These are phyloP conservation scores for Avahi laniger DNA, from an alignment of 2,797 vertebrate species.

Conservation along the genomic window DNA sequence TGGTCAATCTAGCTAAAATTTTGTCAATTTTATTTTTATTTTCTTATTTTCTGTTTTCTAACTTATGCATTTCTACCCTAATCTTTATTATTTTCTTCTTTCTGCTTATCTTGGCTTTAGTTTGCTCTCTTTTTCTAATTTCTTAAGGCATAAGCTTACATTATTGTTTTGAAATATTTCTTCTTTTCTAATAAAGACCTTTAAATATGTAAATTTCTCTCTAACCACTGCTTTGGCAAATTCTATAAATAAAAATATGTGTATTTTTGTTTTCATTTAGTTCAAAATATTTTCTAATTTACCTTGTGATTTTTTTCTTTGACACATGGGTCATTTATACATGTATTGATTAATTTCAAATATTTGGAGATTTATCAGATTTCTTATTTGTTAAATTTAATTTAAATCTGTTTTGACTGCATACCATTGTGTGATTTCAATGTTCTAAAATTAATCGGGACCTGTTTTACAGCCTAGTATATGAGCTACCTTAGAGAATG, in stretches of 20 bases:
- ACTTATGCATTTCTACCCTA: background rate
- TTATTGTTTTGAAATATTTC: background rate
- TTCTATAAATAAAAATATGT: background rate
- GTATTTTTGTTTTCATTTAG: background rate
- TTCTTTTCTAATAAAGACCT: background rate
- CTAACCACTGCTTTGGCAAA: background rate
- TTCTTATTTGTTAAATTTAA: background rate
- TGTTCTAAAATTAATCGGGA: background rate
- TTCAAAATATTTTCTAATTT: background rate
- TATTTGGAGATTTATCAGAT: background rate
- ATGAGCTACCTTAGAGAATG: background rate
- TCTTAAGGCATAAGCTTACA: background rate
- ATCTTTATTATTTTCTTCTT: background rate
- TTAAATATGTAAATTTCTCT: background rate
- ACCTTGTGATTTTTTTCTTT: background rate
- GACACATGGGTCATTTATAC: background rate
- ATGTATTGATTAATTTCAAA: background rate
- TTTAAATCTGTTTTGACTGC: background rate
- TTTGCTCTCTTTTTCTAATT: background rate
- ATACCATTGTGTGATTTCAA: background rate
- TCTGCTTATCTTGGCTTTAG: background rate
- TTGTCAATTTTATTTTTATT: background rate
- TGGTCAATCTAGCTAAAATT: background rate
- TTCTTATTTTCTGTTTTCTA: background rate
- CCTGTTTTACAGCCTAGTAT: background rate